Conservation (phyloP, 2,888 invertebrate species). For the Amitus sp. region DNA sequence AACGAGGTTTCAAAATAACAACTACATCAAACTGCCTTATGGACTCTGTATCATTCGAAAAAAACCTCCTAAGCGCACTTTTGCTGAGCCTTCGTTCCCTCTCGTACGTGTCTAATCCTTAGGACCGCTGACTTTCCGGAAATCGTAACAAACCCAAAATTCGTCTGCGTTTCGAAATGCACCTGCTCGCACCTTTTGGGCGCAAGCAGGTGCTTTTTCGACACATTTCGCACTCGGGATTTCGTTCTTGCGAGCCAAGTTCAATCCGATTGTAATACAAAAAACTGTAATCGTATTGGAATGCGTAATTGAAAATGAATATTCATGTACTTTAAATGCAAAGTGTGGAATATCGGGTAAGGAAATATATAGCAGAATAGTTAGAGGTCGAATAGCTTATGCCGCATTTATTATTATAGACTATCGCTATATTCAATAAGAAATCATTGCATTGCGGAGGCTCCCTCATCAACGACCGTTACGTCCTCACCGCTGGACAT, state of each 20-base stretch:
- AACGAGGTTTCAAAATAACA: too few relatives aligned
- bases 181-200: too few relatives aligned
- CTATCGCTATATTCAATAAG: constrained; percentile 67
- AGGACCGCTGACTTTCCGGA: too few relatives aligned
- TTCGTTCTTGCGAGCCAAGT: neutral
- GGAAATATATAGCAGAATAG: constrained; percentile 65
- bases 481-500: constrained; percentile 71
- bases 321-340: neutral
- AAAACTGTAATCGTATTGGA: neutral
- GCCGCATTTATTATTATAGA: constrained; percentile 71
- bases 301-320: neutral
- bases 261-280: constrained; percentile 46
- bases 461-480: constrained; percentile 68
- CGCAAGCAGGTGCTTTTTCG: constrained; percentile 38
- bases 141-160: too few relatives aligned
- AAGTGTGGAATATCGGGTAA: constrained; percentile 55
- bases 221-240: constrained; percentile 25
- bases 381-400: constrained; percentile 67
- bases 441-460: constrained; percentile 69
- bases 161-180: too few relatives aligned
- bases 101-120: too few relatives aligned
- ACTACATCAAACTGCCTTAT: too few relatives aligned
- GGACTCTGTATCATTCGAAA: too few relatives aligned
- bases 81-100: too few relatives aligned
- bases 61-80: too few relatives aligned